Evolutionary conservation across 2,888 invertebrate genomes (phyloP).

Genomic region (Noctua pronuba): DNA sequence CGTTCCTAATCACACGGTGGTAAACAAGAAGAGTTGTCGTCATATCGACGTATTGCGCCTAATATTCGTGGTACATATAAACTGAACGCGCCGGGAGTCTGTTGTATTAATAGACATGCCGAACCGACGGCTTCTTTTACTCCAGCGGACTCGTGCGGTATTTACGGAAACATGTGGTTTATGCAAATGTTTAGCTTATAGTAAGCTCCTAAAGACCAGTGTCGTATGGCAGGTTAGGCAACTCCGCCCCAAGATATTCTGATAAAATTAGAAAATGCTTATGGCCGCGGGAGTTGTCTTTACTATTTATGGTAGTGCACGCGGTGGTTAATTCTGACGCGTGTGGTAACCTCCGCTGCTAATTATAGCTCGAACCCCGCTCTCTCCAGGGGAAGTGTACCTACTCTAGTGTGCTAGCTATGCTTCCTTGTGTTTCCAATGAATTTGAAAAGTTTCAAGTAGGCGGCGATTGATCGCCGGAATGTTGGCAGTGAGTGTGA

Average conservation of each 20-base stretch:
- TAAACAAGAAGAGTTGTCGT: slow-evolving; percentile 66
- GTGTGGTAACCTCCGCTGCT: slow-evolving; percentile 80
- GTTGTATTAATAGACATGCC: slow-evolving; percentile 76
- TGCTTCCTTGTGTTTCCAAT: slow-evolving; percentile 51
- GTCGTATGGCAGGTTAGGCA: slow-evolving; percentile 65
- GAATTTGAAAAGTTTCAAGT: slow-evolving; percentile 64
- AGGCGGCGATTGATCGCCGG: slow-evolving; percentile 65
- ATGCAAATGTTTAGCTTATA: slow-evolving; percentile 70
- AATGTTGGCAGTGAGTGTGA: slow-evolving; percentile 78
- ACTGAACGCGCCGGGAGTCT: slow-evolving; percentile 75
- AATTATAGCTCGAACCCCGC: slow-evolving; percentile 68
- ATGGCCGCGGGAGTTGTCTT: slow-evolving; percentile 83
- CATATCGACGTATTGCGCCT: slow-evolving; percentile 66
- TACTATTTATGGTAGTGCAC: slow-evolving; percentile 89
- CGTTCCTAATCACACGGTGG: slow-evolving; percentile 56
- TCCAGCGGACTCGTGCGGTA: slow-evolving; percentile 70
- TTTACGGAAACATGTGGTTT: slow-evolving; percentile 76
- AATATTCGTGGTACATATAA: slow-evolving; percentile 65
- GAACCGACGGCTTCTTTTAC: slow-evolving; percentile 72
- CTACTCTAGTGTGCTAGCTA: slow-evolving; percentile 47
- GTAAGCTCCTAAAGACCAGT: slow-evolving; percentile 62
- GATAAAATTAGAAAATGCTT: slow-evolving; percentile 87
- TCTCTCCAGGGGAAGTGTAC: slow-evolving; percentile 62
- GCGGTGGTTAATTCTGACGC: slow-evolving; percentile 78
- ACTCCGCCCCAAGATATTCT: slow-evolving; percentile 71